Evolutionary conservation across 2,888 invertebrate genomes (phyloP).

Genomic region (Hofmannophila pseudospretella): DNA sequence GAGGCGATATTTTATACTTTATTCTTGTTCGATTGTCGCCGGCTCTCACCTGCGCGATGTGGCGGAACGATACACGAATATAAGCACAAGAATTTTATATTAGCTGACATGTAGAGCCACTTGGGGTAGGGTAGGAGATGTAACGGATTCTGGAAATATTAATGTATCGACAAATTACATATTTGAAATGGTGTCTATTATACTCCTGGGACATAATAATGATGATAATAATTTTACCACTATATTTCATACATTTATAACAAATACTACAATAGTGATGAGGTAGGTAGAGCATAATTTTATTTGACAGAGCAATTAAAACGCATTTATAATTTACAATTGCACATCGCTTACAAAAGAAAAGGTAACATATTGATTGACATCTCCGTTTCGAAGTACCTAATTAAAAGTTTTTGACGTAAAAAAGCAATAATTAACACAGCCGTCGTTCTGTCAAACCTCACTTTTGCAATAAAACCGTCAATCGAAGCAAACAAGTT

Average conservation of each 20-base stretch:
- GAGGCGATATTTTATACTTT: slow-evolving; percentile 73
- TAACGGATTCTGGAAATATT: slow-evolving; percentile 28
- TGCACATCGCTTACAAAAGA: background rate
- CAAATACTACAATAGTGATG: background rate
- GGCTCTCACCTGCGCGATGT: slow-evolving; percentile 66
- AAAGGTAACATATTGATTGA: background rate
- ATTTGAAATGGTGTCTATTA: too few relatives aligned
- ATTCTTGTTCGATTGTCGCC: slow-evolving; percentile 55
- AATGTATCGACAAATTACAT: slow-evolving; percentile 3
- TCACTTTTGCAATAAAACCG: slow-evolving; percentile 36
- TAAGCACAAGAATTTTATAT: slow-evolving; percentile 37
- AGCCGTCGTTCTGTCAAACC: slow-evolving; percentile 20
- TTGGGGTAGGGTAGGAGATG: slow-evolving; percentile 23
- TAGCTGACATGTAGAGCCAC: slow-evolving; percentile 12
- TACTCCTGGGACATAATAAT: too few relatives aligned
- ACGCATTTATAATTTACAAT: slow-evolving; percentile 6
- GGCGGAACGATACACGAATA: slow-evolving; percentile 38
- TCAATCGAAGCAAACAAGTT: slow-evolving; percentile 70
- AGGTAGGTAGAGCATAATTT: background rate
- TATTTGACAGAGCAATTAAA: slow-evolving; percentile 7
- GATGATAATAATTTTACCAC: too few relatives aligned
- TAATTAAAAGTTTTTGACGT: slow-evolving; percentile 25
- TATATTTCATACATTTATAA: background rate
- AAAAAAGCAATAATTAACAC: slow-evolving; percentile 43
- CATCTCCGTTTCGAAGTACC: slow-evolving; percentile 8